Evolutionary conservation across 2,888 invertebrate species (phyloP).

Genomic region (Synergus itoensis): DNA sequence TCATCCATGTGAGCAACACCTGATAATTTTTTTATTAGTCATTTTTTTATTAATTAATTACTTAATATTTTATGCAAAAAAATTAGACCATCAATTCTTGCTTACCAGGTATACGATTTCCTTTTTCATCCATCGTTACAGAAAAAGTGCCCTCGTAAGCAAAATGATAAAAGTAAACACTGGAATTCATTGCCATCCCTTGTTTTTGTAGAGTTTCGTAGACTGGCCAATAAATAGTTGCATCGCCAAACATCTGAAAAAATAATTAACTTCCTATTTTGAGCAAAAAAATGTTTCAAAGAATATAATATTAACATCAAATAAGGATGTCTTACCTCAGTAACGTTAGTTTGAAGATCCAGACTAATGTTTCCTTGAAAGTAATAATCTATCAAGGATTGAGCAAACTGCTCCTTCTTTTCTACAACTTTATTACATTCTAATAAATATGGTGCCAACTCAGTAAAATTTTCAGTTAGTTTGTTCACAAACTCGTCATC

Average conservation of each 20-base stretch:
- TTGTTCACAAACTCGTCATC: conserved; percentile 31
- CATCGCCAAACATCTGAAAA: conserved; percentile 62
- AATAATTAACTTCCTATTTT: background rate
- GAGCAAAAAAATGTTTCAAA: background rate
- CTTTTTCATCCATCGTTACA: conserved; percentile 45
- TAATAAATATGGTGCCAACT: conserved; percentile 44
- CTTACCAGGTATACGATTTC: conserved; percentile 57
- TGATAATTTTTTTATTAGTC: conserved; percentile 47
- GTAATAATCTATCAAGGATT: conserved; percentile 60
- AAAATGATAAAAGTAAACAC: conserved; percentile 65
- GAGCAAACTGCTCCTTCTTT: conserved; percentile 52
- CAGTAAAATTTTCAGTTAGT: conserved; percentile 56
- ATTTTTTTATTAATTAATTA: conserved; percentile 6
- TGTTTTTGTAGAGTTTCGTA: conserved; percentile 57
- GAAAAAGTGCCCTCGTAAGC: conserved; percentile 67
- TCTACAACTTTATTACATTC: conserved; percentile 54
- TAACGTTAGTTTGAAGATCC: conserved; percentile 13
- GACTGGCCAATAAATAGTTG: conserved; percentile 55
- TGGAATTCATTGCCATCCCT: conserved; percentile 61
- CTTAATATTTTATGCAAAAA: conserved; percentile 27
- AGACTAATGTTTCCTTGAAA: conserved; percentile 54
- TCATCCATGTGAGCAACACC: conserved; percentile 68
- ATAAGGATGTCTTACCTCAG: background rate
- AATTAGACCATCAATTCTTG: background rate
- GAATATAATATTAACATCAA: background rate